phyloP scores from a whole-genome alignment of 2,888 invertebrate species.

The Acleris sparsana region DNA sequence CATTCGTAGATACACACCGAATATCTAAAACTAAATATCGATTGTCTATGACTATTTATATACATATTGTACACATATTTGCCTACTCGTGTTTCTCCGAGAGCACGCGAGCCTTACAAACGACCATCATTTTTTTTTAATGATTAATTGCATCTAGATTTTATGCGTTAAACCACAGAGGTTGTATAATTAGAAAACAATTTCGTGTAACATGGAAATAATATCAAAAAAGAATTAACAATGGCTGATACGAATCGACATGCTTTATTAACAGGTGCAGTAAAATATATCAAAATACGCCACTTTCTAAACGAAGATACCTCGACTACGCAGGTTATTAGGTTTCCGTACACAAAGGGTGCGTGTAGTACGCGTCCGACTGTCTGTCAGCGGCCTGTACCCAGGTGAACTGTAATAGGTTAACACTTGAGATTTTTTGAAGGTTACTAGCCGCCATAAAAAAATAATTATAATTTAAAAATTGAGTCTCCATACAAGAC shows the following conservation, averaged over 20 bases:
- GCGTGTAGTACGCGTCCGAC: no score
- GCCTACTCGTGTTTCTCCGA: slow-evolving; percentile 48
- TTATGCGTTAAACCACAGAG: slow-evolving; percentile 1
- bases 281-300: slow-evolving; percentile 53
- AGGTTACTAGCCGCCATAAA: no score
- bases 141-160: slow-evolving; percentile 25
- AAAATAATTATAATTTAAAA: no score
- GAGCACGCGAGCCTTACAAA: slow-evolving; percentile 28
- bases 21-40: slow-evolving; percentile 62
- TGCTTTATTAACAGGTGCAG: slow-evolving; percentile 46
- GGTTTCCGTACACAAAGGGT: no score
- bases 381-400: no score
- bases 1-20: slow-evolving; percentile 59
- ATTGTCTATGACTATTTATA: slow-evolving; percentile 69
- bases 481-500: no score
- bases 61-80: slow-evolving; percentile 76
- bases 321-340: no score
- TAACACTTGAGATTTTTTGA: no score
- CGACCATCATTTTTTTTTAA: slow-evolving; percentile 18
- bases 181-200: slow-evolving; percentile 9
- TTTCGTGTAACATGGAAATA: slow-evolving; percentile 10
- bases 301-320: slow-evolving; percentile 53
- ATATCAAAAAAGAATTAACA: slow-evolving; percentile 43
- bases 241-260: slow-evolving; percentile 31
- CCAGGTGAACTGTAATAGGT: no score